Conservation (phyloP, 2,888 invertebrate species). For the Diaphora mendica region DNA sequence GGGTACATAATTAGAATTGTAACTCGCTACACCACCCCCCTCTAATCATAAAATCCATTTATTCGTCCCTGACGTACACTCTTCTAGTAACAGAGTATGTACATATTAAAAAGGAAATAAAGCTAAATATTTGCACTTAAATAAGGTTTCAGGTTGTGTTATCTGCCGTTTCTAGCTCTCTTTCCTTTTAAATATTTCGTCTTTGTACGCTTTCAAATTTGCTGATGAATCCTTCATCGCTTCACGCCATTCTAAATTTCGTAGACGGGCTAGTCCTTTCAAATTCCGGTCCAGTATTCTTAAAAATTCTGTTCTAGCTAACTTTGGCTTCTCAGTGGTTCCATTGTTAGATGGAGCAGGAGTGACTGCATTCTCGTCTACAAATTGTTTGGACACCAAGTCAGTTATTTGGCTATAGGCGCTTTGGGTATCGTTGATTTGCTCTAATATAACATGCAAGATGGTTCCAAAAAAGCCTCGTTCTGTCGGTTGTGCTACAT, state of each 20-base stretch:
- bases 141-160: constrained; percentile 24
- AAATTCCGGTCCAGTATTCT: constrained; percentile 80
- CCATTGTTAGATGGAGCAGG: constrained; percentile 62
- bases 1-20: too few relatives aligned
- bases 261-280: constrained; percentile 78
- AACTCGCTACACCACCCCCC: too few relatives aligned
- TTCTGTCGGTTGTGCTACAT: constrained; percentile 69
- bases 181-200: constrained; percentile 76
- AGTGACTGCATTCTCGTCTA: constrained; percentile 71
- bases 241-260: constrained; percentile 81
- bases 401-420: constrained; percentile 81
- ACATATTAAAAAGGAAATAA: background rate
- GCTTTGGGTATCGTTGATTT: constrained; percentile 84
- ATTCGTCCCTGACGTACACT: constrained; percentile 1
- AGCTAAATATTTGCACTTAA: background rate
- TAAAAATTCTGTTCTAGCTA: constrained; percentile 77
- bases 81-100: background rate
- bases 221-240: constrained; percentile 80
- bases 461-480: constrained; percentile 84
- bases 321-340: constrained; percentile 76
- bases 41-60: constrained; percentile 1
- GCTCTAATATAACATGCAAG: constrained; percentile 80
- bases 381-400: constrained; percentile 76
- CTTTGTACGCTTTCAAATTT: constrained; percentile 75
- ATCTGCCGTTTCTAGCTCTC: constrained; percentile 65